Evolutionary conservation across 2,888 invertebrate genomes (phyloP), one percentile per base, ranked within the genome.

Genomic region (Drosophila pseudotakahashii): DNA sequence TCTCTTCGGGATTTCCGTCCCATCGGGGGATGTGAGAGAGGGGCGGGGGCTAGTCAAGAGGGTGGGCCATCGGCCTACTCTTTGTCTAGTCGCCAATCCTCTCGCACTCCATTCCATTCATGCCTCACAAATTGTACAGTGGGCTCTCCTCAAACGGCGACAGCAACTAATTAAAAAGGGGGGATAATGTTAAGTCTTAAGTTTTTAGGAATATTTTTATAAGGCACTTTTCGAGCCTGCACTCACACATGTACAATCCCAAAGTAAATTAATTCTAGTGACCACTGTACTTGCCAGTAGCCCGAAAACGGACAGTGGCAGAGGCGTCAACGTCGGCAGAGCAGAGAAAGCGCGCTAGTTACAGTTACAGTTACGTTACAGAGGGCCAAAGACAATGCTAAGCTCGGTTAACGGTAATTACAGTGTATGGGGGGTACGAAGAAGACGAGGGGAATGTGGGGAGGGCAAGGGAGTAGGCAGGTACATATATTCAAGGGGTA

Each of bases 291-390:
- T 39, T 54, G 55, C 55, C 14, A 55, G 58, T 55, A 39, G 58
- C 58, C 58, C 58, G 32, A 77, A 57, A 59, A 58, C 58, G 51
- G 44, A 62, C 63, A 61, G 37, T 16, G 26, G 44, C 44, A n/a
- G 44, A 42, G 19, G 42, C 42, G 42, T 42, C 44, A n/a, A 1
- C 45, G 45, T 47, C 30, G 45, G 30, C 45, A 47, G 57, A 52
- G 44, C 63, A 50, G 52, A 80, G 84, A 83, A 81, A 83, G 84
- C 84, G 80, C 70, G 63, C 75, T 75, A 77, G 73, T 80, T 81
- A 86, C 83, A 77, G 69, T 71, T 71, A 71, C 70, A 57, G 70
- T 82, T 82, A 77, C 68, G 76, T 57, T 76, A 52, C 50, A 50
- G 70, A 69, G 70, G 69, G 67, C 57, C 57, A 68, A 69, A 69